These are phyloP conservation scores for Falco peregrinus DNA, from an alignment of 2,797 vertebrate genomes.

Conservation along the genomic window DNA sequence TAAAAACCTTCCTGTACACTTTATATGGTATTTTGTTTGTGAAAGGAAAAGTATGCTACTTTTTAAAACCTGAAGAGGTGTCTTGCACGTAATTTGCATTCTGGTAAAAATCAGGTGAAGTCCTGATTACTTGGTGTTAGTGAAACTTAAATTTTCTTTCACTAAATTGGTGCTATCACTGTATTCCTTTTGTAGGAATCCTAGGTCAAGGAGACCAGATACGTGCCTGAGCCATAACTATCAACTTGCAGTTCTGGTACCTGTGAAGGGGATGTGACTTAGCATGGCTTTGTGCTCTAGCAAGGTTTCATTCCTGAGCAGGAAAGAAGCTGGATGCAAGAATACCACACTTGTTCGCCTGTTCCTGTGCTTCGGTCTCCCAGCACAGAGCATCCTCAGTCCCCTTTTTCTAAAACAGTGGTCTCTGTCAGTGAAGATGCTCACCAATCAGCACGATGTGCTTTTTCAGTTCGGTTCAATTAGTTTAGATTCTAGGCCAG, in stretches of 20 bases:
- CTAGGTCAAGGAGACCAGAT: background rate
- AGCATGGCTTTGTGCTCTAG: background rate
- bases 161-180: background rate
- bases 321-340: background rate
- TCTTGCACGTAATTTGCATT: background rate
- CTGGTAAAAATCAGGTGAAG: background rate
- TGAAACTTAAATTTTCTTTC: background rate
- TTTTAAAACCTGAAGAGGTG: background rate
- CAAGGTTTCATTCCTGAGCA: background rate
- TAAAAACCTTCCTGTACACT: background rate
- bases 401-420: background rate
- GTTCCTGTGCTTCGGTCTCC: background rate
- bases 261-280: background rate
- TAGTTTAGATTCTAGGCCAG: background rate
- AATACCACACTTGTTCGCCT: background rate
- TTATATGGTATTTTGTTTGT: background rate
- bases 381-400: background rate
- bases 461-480: background rate
- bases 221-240: rapidly evolving
- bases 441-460: background rate
- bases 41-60: background rate
- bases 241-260: background rate
- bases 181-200: background rate
- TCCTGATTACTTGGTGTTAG: background rate
- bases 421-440: background rate